These are phyloP conservation scores for Spinus olivaceus DNA, from an alignment of 2,797 vertebrate genomes.

Conservation along the genomic window DNA sequence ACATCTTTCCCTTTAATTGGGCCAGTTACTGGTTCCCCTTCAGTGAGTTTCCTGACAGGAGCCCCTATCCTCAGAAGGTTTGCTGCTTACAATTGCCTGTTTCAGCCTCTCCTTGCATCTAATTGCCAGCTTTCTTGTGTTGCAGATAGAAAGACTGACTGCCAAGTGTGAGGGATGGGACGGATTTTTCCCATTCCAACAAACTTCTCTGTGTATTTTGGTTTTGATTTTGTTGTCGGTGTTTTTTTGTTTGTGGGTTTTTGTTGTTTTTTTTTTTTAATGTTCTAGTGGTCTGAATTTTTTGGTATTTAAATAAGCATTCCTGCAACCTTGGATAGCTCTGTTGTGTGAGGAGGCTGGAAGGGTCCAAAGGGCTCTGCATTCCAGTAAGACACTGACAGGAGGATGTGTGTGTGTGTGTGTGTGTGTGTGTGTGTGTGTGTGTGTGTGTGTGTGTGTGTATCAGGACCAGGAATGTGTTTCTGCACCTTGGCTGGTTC, in stretches of 20 bases:
- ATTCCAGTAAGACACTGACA: background rate
- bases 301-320: background rate
- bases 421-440: too few species aligned
- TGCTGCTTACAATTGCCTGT: slow-evolving; percentile 9
- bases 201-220: background rate
- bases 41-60: slow-evolving; percentile 54
- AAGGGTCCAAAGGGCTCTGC: background rate
- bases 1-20: slow-evolving; percentile 51
- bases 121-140: slow-evolving; percentile 4
- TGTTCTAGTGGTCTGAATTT: background rate
- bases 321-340: background rate
- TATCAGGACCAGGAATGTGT: background rate
- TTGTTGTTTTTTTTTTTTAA: background rate
- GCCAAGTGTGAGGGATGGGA: background rate
- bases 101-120: slow-evolving; percentile 9
- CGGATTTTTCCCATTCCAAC: background rate
- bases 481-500: background rate
- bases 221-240: background rate
- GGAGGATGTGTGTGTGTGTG: background rate
- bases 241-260: background rate
- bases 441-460: too few species aligned
- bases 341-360: background rate
- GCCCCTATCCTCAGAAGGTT: slow-evolving; percentile 35
- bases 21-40: slow-evolving; percentile 34
- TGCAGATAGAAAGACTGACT: slow-evolving; percentile 35